Evolutionary conservation across 2,888 invertebrate species (phyloP), one percentile per base, ranked within the genome.

Genomic region (Prenolepis imparis): DNA sequence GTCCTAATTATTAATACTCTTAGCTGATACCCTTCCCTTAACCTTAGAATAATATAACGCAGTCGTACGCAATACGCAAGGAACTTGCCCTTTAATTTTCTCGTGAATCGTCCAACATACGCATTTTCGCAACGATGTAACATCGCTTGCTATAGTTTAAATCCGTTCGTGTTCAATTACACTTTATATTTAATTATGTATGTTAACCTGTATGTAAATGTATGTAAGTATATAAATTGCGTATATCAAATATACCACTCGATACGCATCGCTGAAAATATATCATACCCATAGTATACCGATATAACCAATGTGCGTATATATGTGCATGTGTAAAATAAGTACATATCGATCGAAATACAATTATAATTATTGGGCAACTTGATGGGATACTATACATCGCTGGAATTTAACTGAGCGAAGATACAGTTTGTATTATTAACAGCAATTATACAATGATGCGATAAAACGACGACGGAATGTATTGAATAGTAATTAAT

Each of bases 1-100:
- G 39, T 59, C 64, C 70, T 61, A 84, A 86, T 86, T 87, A 87
- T 86, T 85, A 87, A 86, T 86, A 80, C 57, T 15, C 28, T 61
- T n/a, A 52, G 21, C 48, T 61, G 64, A 74, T 77, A 81, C 84
- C n/a, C n/a, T 75, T 84, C 63, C 48, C 24, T 12, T 28, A 28
- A 28, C 28, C 28, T 41, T 57, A 24, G 75, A 9, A 52, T 55
- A 75, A 84, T 48, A 80, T 44, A 39, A 74, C 36, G 39, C 44
- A 36, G 55, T 67, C 36, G 24, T n/a, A n/a, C 36, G 24, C 44
- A 39, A n/a, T n/a, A n/a, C 36, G 70, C 63, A 28, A 61, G 39
- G 8, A 59, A 39, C 3, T 9, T n/a, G 44, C 39, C 28, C 39
- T 78, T 84, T 84, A 59, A 87, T 85, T 84, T 83, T 5, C 68